A percentile compares a stretch with the other conserved stretches of the same genome.
Conservation (phyloP, 2,888 invertebrate species). For the Hedychridium roseum region DNA sequence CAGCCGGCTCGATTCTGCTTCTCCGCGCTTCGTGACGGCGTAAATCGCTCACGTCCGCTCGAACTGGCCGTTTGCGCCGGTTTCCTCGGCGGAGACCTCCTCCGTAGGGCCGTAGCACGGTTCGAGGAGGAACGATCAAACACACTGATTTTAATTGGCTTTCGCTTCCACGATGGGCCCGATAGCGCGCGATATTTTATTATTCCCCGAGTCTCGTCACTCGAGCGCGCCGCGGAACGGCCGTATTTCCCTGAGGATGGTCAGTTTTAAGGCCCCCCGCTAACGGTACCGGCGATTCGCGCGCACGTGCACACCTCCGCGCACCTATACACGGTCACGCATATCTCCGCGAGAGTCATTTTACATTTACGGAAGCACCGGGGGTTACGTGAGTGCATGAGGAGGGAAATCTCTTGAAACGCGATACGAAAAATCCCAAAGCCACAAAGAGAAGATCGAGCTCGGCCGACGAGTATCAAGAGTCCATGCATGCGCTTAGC, state of each 20-base stretch:
- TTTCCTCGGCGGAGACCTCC: no score
- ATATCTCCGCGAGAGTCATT: no score
- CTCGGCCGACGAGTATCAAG: no score
- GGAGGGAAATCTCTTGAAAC: slow-evolving; percentile 26
- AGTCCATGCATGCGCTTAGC: no score
- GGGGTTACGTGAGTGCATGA: slow-evolving; percentile 22
- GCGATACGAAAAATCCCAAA: slow-evolving; percentile 29
- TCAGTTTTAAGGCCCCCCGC: slow-evolving; percentile 26
- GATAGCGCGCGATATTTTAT: neutral
- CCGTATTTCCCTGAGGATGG: slow-evolving; percentile 10
- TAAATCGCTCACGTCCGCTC: neutral
- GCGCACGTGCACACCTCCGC: slow-evolving; percentile 27
- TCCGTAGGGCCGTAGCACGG: no score
- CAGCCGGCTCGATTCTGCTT: slow-evolving; percentile 11
- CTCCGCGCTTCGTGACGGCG: neutral
- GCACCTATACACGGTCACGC: no score
- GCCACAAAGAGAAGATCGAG: slow-evolving; percentile 32
- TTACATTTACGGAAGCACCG: slow-evolving; percentile 40
- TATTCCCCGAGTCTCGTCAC: no score
- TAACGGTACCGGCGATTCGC: slow-evolving; percentile 32
- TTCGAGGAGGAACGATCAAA: no score
- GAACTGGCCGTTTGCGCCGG: no score
- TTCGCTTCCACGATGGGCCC: neutral
- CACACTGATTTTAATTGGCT: no score
- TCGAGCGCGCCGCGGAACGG: no score